Evolutionary conservation across 2,113 vertebrate species (phyloP), one percentile per base, ranked within the genome.

Genomic region (Heterotis niloticus): DNA sequence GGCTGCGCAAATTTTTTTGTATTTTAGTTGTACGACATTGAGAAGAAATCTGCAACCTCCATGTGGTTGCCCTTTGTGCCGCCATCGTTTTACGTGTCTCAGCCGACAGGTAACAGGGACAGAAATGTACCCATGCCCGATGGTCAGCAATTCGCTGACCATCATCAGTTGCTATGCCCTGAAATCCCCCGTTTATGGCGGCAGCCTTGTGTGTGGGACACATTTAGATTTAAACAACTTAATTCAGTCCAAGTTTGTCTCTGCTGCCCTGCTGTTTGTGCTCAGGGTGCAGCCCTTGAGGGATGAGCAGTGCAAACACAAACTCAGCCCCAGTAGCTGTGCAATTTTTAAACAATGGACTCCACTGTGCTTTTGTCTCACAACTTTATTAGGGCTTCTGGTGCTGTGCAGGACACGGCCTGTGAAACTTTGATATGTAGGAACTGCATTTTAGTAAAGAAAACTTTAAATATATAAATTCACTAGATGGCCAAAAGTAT

Each of bases 231-330:
- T n/a, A 75, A 59, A 16, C 29, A n/a, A 75, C 20, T 60, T 10
- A n/a, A 20, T 75, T 75, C 51, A 26, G 57, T 57, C 24, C 14
- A 26, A 57, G 28, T 75, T 59, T 23, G 24, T 75, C 56, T 16
- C 14, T 75, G 54, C 67, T 69, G 28, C 44, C 44, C 67, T 34
- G 26, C 18, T 34, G 67, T 69, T 68, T 69, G n/a, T 69, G 67
- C 67, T 29, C 44, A 4, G 28, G 67, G 28, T 69, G n/a, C n/a
- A n/a, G n/a, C n/a, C n/a, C n/a, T n/a, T n/a, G 67, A 69, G 16
- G 67, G 67, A 29, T 69, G 67, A 69, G 44, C 14, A 34, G 52
- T 75, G 23, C 24, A n/a, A n/a, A n/a, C n/a, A n/a, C 26, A 29
- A 17, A 24, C 67, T 74, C 23, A 12, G 1, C 60, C 56, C 57